Conservation (phyloP, 2,888 invertebrate genomes). For the Lucinisca nassula region DNA sequence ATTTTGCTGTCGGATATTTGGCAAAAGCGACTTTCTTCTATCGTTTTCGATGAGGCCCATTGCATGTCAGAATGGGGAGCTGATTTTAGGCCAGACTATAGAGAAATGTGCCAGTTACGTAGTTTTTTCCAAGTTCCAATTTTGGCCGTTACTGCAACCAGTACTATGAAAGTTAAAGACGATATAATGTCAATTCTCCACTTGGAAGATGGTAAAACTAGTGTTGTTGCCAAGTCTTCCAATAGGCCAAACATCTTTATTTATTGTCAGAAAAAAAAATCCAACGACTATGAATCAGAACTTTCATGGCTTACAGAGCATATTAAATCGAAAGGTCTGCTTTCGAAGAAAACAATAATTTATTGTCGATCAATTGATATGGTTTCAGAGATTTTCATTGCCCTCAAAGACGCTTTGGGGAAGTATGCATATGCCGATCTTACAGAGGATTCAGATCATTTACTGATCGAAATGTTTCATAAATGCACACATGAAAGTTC, state of each 20-base stretch:
- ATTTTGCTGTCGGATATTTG: conserved; percentile 37
- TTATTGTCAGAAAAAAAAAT: conserved; percentile 28
- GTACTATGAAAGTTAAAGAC: conserved; percentile 38
- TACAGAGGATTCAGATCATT: conserved; percentile 24
- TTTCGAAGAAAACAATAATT: conserved; percentile 49
- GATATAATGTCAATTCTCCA: conserved; percentile 52
- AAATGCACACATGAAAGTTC: conserved; percentile 54
- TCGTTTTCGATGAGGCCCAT: conserved; percentile 67
- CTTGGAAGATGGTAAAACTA: conserved; percentile 27
- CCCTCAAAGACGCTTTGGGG: conserved; percentile 43
- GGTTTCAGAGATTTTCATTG: conserved; percentile 55
- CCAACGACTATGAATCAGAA: not conserved
- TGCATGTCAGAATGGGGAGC: conserved; percentile 69
- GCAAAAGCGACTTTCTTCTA: conserved; percentile 27
- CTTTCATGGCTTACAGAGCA: conserved; percentile 48
- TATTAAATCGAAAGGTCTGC: conserved; percentile 21
- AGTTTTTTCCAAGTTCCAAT: conserved; percentile 54
- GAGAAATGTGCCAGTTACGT: conserved; percentile 33
- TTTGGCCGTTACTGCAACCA: conserved; percentile 55
- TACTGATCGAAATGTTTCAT: conserved; percentile 67
- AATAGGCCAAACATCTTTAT: conserved; percentile 58
- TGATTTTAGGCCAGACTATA: conserved; percentile 59
- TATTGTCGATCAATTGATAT: conserved; percentile 60
- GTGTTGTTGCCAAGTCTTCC: conserved; percentile 27
- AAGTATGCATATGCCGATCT: conserved; percentile 36